These are phyloP conservation scores for Meda fulgida DNA, from an alignment of 2,797 vertebrate species.

Conservation along the genomic window DNA sequence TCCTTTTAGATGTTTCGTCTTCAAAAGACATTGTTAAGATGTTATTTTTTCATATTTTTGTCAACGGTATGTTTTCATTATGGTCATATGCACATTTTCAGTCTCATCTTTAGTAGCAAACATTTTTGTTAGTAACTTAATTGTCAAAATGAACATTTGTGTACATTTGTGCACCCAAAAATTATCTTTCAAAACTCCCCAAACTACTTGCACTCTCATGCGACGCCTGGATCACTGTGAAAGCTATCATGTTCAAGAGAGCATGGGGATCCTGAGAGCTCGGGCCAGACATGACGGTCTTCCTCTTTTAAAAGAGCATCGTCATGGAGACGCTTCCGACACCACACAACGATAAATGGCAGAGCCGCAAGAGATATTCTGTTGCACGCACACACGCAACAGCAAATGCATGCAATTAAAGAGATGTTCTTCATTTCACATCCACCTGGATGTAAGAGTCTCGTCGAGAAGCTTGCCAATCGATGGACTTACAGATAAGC, in stretches of 20 bases:
- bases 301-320: conserved; percentile 56
- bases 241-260: conserved; percentile 59
- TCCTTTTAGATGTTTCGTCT: not conserved
- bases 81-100: not conserved
- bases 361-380: conserved; percentile 16
- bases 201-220: conserved; percentile 25
- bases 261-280: conserved; percentile 46
- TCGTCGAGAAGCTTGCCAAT: conserved; percentile 22
- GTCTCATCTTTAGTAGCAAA: not conserved
- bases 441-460: conserved; percentile 28
- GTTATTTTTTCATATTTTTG: not conserved
- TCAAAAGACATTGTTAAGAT: not conserved
- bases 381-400: conserved; percentile 24
- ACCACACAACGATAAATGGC: conserved; percentile 33
- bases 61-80: not conserved
- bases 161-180: not conserved
- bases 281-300: conserved; percentile 43
- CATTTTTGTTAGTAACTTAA: not conserved
- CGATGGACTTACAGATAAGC: conserved; percentile 38
- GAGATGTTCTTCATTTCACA: conserved; percentile 32
- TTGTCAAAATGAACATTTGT: not conserved
- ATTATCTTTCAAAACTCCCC: conserved; percentile 23
- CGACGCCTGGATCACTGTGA: conserved; percentile 45
- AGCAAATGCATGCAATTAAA: conserved; percentile 24
- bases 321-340: conserved; percentile 57